Conservation (phyloP, 2,113 vertebrate genomes). For the Emydocephalus ijimae region DNA sequence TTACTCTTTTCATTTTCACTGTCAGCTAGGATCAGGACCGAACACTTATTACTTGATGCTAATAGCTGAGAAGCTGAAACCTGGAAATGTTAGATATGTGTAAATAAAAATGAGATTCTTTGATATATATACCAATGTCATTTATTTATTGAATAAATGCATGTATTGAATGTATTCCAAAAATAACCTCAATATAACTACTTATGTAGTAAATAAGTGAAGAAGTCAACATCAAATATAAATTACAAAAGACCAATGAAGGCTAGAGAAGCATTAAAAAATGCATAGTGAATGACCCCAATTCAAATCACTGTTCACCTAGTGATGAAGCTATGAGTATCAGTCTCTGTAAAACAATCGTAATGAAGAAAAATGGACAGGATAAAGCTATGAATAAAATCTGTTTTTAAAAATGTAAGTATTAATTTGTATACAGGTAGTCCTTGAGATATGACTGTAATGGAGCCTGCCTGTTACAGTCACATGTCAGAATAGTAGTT, state of each 20-base stretch:
- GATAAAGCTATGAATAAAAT: background rate
- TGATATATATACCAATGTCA: background rate
- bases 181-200: background rate
- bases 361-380: background rate
- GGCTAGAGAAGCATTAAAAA: background rate
- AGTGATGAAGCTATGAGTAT: background rate
- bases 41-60: conserved; percentile 85
- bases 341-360: background rate
- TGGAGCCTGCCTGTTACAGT: background rate
- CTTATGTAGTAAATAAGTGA: background rate
- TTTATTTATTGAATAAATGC: background rate
- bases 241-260: background rate
- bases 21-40: conserved; percentile 92
- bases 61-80: conserved; percentile 94
- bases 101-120: background rate
- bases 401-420: background rate
- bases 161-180: background rate
- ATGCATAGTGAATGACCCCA: background rate
- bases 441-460: background rate
- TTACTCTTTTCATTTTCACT: conserved; percentile 92
- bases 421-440: background rate
- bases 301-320: background rate
- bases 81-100: conserved; percentile 61
- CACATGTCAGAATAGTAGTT: background rate
- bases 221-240: conserved; percentile 12